Percentiles rank a stretch among this genome's conserved stretches.
Evolutionary conservation across 2,888 invertebrate species (phyloP).

Genomic region (Xiphydria camelus): DNA sequence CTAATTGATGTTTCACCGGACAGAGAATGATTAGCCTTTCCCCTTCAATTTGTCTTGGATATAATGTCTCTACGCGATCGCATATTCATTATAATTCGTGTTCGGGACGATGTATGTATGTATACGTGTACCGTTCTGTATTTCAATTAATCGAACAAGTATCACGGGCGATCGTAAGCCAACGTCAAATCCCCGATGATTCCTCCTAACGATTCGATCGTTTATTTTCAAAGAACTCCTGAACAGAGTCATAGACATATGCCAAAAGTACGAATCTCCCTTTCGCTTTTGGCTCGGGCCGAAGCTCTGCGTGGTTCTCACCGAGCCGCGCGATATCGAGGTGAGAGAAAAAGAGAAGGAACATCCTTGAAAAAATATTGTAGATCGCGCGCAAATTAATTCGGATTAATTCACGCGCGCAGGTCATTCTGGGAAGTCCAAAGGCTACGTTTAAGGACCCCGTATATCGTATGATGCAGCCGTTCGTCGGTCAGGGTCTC

Average conservation of each 20-base stretch:
- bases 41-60: too few species aligned
- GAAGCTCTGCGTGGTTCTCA: slow-evolving; percentile 27
- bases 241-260: slow-evolving; percentile 18
- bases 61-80: too few species aligned
- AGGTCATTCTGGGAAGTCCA: slow-evolving; percentile 27
- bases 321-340: slow-evolving; percentile 30
- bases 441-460: slow-evolving; percentile 30
- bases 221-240: slow-evolving; percentile 21
- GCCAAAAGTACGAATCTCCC: slow-evolving; percentile 21
- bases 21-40: too few species aligned
- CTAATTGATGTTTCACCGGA: not conserved
- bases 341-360: too few species aligned
- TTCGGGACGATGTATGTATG: too few species aligned
- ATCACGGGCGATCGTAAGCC: too few species aligned
- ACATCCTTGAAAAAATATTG: not conserved
- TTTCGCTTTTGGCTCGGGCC: slow-evolving; percentile 34
- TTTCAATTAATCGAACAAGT: too few species aligned
- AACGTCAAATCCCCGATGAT: too few species aligned
- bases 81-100: too few species aligned
- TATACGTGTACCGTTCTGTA: too few species aligned
- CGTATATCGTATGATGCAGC: slow-evolving; percentile 29
- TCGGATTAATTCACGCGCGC: not conserved
- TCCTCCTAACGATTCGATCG: not conserved
- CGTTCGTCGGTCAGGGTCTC: slow-evolving; percentile 31
- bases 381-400: not conserved